A percentile compares a stretch with the other conserved stretches of the same genome.
phyloP scores from a whole-genome alignment of 2,113 vertebrate genomes.

The Canis aureus region DNA sequence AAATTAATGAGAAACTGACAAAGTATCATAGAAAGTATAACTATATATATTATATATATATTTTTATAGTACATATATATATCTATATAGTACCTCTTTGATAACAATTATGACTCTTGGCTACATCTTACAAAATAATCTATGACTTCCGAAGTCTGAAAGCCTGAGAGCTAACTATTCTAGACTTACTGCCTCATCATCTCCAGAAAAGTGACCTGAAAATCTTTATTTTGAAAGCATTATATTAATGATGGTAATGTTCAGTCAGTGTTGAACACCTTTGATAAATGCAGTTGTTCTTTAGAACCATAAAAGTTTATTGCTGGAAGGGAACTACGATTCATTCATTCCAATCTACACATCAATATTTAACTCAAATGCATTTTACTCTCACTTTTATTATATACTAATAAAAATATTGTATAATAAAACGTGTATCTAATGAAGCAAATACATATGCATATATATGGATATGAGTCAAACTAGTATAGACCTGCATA shows the following conservation, averaged over 20 bases:
- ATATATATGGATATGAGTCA: neutral
- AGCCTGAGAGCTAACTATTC: neutral
- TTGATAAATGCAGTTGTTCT: neutral
- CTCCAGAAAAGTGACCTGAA: neutral
- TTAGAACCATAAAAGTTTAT: neutral
- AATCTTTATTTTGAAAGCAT: conserved; percentile 21
- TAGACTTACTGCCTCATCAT: neutral
- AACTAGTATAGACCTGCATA: neutral
- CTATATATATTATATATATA: too few species aligned
- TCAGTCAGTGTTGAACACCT: neutral
- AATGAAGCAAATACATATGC: neutral
- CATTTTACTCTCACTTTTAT: neutral
- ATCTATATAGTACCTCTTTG: fast-evolving
- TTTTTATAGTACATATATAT: too few species aligned
- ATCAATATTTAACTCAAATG: neutral
- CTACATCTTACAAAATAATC: neutral
- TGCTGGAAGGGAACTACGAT: neutral
- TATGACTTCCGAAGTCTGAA: neutral
- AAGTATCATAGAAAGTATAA: neutral
- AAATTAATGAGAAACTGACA: neutral
- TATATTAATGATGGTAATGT: neutral
- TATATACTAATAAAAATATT: neutral
- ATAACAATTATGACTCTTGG: neutral
- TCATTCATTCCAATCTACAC: neutral
- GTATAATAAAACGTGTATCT: neutral